Evolutionary conservation across 2,888 invertebrate species (phyloP), one percentile per base, ranked within the genome.

Genomic region (Syrphus vitripennis): DNA sequence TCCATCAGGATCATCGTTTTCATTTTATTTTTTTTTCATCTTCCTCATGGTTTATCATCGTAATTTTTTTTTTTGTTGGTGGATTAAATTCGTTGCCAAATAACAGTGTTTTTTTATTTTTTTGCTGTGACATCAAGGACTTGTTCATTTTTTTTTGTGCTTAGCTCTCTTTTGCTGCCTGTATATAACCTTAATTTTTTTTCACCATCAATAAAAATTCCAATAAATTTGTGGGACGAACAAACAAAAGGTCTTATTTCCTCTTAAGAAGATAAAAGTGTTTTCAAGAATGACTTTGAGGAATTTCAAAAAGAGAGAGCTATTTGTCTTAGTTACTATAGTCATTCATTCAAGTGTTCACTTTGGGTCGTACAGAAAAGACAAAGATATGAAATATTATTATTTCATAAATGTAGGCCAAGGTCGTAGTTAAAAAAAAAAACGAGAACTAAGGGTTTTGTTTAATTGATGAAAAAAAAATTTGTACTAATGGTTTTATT

Each of bases 1-100:
- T 67, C 71, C 71, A 77, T 84, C 80, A 79, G 79, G 70, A 83
- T 83, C 84, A 80, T 84, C 80, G 40, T 65, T 65, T 31, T 84
- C 80, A 26, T 65, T 65, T 31, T 65, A 21, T 31, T 65, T 48
- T 48, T 63, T 63, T 45, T 45, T 63, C 40, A 42, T 63, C 59
- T 31, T 59, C 26, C 42, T 42, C 45, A 12, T 45, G 31, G 31
- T 31, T 65, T 65, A 29, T 45, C 48, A 21, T 65, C 19, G 34
- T 65, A 7, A 31, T 48, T 29, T 12, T 1, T 26, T n/a, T 34
- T 37, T 42, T n/a, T 29, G 21, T 26, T 4, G n/a, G 16, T n/a
- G 63, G 63, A 61, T 63, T 29, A 63, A 63, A 63, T 40, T 42
- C 42, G 26, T 42, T 63, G 42, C 63, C 63, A 63, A 63, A 63